Percentiles rank a stretch among this genome's conserved stretches.
phyloP scores from a whole-genome alignment of 1,140 invertebrate species.

The Daktulosphaira vitifoliae region DNA sequence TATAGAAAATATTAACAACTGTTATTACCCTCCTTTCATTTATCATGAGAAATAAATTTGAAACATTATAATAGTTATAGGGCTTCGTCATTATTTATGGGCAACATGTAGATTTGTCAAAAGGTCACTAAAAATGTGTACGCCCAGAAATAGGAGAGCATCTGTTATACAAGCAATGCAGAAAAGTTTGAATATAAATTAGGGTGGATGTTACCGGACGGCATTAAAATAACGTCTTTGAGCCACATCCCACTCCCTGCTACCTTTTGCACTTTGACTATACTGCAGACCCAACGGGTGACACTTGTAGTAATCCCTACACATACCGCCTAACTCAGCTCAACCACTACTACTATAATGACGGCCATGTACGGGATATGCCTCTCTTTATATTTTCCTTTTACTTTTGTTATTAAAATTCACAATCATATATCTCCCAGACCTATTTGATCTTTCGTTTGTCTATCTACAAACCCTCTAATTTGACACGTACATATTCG shows the following conservation, averaged over 20 bases:
- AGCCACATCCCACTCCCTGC: not conserved
- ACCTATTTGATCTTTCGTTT: not conserved
- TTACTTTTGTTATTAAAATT: not conserved
- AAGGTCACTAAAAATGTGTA: no score
- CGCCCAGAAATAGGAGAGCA: no score
- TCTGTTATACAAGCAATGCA: not conserved
- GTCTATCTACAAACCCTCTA: not conserved
- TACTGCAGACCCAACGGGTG: no score
- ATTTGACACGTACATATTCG: constrained; percentile 4
- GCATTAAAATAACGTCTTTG: constrained; percentile 29
- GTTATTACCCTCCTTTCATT: no score
- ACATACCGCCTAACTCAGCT: not conserved
- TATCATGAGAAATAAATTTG: no score
- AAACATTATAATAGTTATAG: no score
- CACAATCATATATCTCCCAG: not conserved
- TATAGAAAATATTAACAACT: no score
- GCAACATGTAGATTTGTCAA: no score
- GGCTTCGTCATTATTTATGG: no score
- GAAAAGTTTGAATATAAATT: constrained; percentile 23
- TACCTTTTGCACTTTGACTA: not conserved
- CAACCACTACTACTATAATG: not conserved
- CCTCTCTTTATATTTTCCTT: not conserved
- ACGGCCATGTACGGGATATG: no score
- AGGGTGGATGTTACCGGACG: constrained; percentile 24
- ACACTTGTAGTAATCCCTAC: constrained; percentile 1